A percentile compares a stretch with the other conserved stretches of the same genome.
These are phyloP conservation scores for Notodonta ziczac DNA, from an alignment of 2,888 invertebrate species.

Conservation along the genomic window DNA sequence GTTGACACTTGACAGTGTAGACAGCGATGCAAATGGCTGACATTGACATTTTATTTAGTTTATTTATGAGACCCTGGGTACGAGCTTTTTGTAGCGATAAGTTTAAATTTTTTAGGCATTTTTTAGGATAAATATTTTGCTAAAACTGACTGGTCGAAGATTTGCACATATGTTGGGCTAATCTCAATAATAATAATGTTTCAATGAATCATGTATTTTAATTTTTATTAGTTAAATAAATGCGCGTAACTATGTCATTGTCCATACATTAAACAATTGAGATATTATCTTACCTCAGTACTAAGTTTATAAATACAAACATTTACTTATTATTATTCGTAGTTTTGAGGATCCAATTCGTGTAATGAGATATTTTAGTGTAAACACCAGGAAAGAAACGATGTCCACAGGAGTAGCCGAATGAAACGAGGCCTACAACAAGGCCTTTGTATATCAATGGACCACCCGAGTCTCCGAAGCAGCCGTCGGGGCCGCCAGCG, in stretches of 20 bases:
- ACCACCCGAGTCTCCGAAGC: conserved; percentile 77
- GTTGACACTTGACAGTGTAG: no score
- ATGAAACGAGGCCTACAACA: conserved; percentile 73
- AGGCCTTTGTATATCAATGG: conserved; percentile 74
- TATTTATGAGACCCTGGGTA: background rate
- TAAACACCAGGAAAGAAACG: conserved; percentile 75
- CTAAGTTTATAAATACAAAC: no score
- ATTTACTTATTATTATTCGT: conserved; percentile 61
- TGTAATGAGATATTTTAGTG: conserved; percentile 72
- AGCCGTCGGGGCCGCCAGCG: conserved; percentile 70
- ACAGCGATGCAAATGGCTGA: background rate
- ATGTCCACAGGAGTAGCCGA: conserved; percentile 74
- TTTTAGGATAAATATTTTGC: no score
- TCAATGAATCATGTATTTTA: no score
- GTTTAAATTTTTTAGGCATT: no score
- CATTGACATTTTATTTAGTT: background rate
- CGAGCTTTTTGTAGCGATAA: background rate
- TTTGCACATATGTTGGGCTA: no score
- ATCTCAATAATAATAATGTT: no score
- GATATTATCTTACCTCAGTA: no score
- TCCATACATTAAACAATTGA: no score
- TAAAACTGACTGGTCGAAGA: no score
- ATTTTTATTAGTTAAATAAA: no score
- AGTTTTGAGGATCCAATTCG: conserved; percentile 72
- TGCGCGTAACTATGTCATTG: no score